phyloP scores from a whole-genome alignment of 2,888 invertebrate species.

The Byasa hedistus region DNA sequence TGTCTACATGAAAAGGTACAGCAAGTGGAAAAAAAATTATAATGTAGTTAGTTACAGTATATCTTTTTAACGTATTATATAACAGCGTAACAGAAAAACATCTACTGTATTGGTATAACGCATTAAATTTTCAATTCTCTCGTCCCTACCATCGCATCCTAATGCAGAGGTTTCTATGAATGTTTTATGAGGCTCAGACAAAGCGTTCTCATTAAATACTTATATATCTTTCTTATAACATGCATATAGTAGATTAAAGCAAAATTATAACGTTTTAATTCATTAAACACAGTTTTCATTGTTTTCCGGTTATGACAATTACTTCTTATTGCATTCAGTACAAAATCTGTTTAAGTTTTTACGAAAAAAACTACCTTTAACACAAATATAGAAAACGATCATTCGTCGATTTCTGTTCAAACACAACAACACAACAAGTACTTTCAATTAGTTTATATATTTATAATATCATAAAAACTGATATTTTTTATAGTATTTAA shows the following conservation, averaged over 20 bases:
- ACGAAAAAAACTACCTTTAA: no score
- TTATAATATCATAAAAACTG: no score
- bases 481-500: no score
- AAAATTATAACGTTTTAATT: background rate
- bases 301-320: no score
- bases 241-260: background rate
- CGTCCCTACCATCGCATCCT: background rate
- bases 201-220: conserved; percentile 10
- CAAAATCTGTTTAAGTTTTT: no score
- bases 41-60: background rate
- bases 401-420: no score
- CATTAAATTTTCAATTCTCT: background rate
- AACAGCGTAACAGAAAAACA: background rate
- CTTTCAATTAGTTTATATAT: no score
- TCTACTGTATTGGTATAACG: background rate
- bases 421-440: no score
- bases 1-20: no score
- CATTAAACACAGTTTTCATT: no score
- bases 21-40: background rate
- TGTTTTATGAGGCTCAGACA: conserved; percentile 13
- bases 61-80: background rate
- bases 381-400: no score
- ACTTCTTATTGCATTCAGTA: no score
- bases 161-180: conserved; percentile 8
- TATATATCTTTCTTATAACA: background rate